phyloP scores from a whole-genome alignment of 2,888 invertebrate genomes.

The Clistopyga incitator region DNA sequence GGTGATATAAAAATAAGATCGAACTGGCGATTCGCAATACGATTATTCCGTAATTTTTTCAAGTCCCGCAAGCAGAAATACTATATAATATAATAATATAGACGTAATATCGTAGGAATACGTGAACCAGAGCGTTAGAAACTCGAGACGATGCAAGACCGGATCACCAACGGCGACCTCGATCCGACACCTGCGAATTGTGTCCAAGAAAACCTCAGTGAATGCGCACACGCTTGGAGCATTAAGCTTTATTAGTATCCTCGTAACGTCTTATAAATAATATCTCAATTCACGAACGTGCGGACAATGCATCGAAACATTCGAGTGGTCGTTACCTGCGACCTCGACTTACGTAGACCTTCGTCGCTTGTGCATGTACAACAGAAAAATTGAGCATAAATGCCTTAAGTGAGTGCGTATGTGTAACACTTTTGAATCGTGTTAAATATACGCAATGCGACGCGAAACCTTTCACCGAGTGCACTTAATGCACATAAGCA shows the following conservation, averaged over 20 bases:
- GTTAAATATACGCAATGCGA: constrained; percentile 48
- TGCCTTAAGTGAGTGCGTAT: constrained; percentile 7
- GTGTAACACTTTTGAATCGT: constrained; percentile 9
- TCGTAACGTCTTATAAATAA: constrained; percentile 23
- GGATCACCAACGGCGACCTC: constrained; percentile 65
- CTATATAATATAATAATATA: constrained; percentile 19
- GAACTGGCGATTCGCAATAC: background rate
- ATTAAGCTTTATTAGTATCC: constrained; percentile 26
- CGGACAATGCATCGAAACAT: constrained; percentile 49
- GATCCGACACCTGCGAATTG: constrained; percentile 68
- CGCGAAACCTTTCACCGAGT: constrained; percentile 60
- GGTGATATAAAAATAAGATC: too few species aligned
- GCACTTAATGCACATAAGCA: constrained; percentile 24
- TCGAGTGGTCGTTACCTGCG: constrained; percentile 29
- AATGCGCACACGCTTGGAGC: background rate
- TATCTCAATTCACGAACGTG: constrained; percentile 11
- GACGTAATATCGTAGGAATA: constrained; percentile 12
- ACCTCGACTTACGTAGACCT: constrained; percentile 35
- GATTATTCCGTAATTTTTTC: background rate
- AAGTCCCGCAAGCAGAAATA: background rate
- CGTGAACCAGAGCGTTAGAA: constrained; percentile 40
- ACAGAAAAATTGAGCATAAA: background rate
- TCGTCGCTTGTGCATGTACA: background rate
- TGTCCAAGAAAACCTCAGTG: constrained; percentile 28
- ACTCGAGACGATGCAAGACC: constrained; percentile 62